Percentiles rank a stretch among this genome's conserved stretches.
phyloP scores from a whole-genome alignment of 2,888 invertebrate species.

The Eupithecia inturbata region DNA sequence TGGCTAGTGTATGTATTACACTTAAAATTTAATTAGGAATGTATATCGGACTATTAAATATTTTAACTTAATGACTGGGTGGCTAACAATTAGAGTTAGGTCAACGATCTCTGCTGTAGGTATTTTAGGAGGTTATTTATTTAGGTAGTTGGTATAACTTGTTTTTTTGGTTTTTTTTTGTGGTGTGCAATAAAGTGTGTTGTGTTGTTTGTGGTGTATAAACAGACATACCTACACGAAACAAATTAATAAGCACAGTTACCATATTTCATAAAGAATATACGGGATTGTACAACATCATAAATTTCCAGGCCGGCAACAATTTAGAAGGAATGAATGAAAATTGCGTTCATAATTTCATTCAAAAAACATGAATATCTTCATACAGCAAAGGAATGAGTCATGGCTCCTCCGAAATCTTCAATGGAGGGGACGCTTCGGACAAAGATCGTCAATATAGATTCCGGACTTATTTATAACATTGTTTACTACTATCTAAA shows the following conservation, averaged over 20 bases:
- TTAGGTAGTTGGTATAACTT: too few species aligned
- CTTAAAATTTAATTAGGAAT: background rate
- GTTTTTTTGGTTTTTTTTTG: too few species aligned
- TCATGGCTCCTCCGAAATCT: conserved; percentile 11
- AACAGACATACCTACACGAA: too few species aligned
- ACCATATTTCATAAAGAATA: background rate
- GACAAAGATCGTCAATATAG: conserved; percentile 17
- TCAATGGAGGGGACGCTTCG: conserved; percentile 19
- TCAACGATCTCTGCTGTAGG: background rate
- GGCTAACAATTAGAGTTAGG: background rate
- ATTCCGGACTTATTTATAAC: conserved; percentile 25
- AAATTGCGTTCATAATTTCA: conserved; percentile 9
- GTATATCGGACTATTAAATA: background rate
- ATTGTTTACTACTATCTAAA: conserved; percentile 30
- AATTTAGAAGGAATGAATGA: conserved; percentile 2
- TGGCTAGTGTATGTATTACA: too few species aligned
- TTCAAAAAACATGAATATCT: background rate
- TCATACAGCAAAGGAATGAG: conserved; percentile 2
- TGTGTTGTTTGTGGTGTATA: too few species aligned
- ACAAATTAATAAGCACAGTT: background rate
- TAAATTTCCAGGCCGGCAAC: background rate
- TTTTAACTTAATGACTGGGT: background rate
- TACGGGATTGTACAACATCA: background rate
- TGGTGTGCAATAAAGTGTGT: too few species aligned
- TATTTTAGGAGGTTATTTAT: background rate